Evolutionary conservation across 2,888 invertebrate genomes (phyloP).

Genomic region (Clitarchus hookeri): DNA sequence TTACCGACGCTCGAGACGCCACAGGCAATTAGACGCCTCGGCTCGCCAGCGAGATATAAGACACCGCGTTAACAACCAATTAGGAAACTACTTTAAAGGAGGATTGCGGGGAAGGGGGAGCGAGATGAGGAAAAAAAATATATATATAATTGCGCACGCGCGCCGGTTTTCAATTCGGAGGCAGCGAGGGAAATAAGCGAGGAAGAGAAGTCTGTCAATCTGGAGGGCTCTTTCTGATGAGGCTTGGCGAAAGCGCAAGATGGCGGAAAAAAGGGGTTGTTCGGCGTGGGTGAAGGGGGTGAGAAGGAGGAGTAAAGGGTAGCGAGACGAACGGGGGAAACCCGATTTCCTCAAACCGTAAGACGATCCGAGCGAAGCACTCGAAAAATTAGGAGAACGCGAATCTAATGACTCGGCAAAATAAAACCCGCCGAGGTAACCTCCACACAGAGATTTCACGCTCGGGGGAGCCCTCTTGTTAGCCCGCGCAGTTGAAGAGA

Average conservation of each 20-base stretch:
- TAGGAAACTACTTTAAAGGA: background rate
- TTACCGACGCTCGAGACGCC: background rate
- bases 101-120: background rate
- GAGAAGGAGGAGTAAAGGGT: background rate
- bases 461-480: too few species aligned
- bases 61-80: background rate
- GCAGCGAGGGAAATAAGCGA: background rate
- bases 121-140: background rate
- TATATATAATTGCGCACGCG: background rate
- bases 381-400: background rate
- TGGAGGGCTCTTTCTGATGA: background rate
- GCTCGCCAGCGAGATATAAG: background rate
- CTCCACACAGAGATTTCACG: too few species aligned
- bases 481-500: too few species aligned
- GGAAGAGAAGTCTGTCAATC: background rate
- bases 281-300: background rate
- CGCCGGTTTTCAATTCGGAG: background rate
- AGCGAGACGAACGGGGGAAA: background rate
- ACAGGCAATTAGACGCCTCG: background rate
- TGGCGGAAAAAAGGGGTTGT: background rate
- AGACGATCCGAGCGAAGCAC: too few species aligned
- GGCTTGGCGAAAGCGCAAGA: background rate
- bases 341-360: background rate
- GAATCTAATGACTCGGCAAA: slow-evolving; percentile 3
- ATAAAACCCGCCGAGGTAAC: background rate